Base-by-base conservation (phyloP, 1,140 invertebrate species). In the Achatina immaculata region DNA sequence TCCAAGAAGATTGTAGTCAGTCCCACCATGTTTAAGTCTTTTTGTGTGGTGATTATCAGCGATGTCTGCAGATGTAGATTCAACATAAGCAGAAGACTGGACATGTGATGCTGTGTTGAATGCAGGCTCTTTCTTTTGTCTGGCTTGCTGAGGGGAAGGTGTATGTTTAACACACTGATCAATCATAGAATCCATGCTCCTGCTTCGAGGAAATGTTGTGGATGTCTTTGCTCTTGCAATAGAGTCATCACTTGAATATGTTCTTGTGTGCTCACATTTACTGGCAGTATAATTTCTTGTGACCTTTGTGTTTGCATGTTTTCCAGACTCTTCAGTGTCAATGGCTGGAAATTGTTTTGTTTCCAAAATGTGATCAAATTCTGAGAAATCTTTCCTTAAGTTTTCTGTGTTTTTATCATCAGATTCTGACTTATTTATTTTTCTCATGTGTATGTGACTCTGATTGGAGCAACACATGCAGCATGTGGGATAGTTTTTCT, bases 1-100 rank as follows among this genome's bases (percentile, higher is more conserved):
- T 0, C 88, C 86, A 45, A 90, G 78, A 14, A 90, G 81, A 16
- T 82, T 81, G 77, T 85, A 87, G 62, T 90, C 89, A 45, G 86
- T 86, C 11, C 74, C 28, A 24, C 38, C 36, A 2, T 42, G 68
- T 2, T 71, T 71, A n/a, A 24, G 36, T 31, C 36, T 21, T 0
- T 2, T 19, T 3, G 9, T 9, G 2, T 2, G 0, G 7, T 62
- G 58, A 31, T 0, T 34, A 31, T 62, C 51, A 55, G 3, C 51
- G 19, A 48, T 48, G 45, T 19, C 7, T 48, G 7, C 45, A 19
- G 45, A 7, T 48, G 7, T 11, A 19, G 7, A 19, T 19, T 19
- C 19, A 7, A 11, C 45, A 48, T 19, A 48, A 48, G 48, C 3
- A 55, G 7, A 55, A 21, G 3, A 24, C 21, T 55, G 16, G 16